Base-by-base conservation (phyloP, 2,113 vertebrate species). In the Ictalurus furcatus region DNA sequence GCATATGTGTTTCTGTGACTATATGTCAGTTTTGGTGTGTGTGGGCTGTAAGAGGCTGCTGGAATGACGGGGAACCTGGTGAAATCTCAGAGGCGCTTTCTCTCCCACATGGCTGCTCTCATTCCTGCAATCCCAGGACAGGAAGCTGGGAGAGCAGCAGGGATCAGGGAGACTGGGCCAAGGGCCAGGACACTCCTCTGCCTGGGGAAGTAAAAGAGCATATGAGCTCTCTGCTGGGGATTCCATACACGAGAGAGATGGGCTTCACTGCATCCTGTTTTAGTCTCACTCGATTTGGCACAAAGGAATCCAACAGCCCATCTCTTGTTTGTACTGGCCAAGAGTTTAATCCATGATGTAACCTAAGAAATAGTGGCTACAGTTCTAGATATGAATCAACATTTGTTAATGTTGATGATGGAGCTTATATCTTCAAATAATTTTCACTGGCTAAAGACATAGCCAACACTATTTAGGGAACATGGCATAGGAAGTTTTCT, bases 101-200 rank as follows among this genome's bases (percentile, higher is more conserved):
- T 85, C 87, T 89, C 83, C 81, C 34, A 48, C 65, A 61, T 88
- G 85, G 79, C 88, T 63, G 59, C 65, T 88, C 85, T 90, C 89
- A 90, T 93, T 91, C 90, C 88, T 90, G 28, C 85, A 91, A 86
- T 91, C 90, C 88, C 90, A 79, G 90, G 92, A 92, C 92, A 93
- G 92, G 92, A 93, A 93, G 90, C 91, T 54, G 85, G 71, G 88
- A 74, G 85, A 88, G 90, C 85, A 87, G 84, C 90, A 88, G 90
- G 91, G 81, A 74, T 91, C 34, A 13, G 85, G 34, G 80, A 90
- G 87, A 59, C 65, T 85, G 54, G 63, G 73, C 79, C 59, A 37
- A 44, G 52, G 44, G 82, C 91, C 92, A 92, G 87, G 28, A 79
- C 28, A 28, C 91, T 85, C 85, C 25, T 34, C 84, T 76, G 52